Evolutionary conservation across 2,113 vertebrate genomes (phyloP).

Genomic region (Helogale parvula): DNA sequence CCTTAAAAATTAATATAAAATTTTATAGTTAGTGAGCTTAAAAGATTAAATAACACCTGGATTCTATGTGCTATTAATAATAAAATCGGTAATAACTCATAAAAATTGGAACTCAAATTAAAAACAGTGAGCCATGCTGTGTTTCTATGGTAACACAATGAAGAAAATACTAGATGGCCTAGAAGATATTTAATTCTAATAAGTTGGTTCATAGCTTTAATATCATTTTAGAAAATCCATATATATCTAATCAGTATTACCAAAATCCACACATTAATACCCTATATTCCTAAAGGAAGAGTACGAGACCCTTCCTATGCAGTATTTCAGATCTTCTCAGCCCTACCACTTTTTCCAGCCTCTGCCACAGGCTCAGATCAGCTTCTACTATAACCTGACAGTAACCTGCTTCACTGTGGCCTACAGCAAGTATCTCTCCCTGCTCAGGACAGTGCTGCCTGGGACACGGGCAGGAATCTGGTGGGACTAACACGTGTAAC

Average conservation of each 20-base stretch:
- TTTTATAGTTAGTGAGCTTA: slow-evolving; percentile 23
- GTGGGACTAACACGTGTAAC: not conserved
- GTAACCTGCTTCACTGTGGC: not conserved
- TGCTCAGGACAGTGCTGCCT: not conserved
- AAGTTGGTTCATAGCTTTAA: slow-evolving; percentile 10
- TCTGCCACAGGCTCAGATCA: not conserved
- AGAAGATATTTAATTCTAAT: slow-evolving; percentile 45
- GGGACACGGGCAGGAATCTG: not conserved
- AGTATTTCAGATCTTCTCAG: not conserved
- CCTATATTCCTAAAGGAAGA: not conserved
- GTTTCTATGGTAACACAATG: slow-evolving; percentile 72
- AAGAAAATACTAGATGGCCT: slow-evolving; percentile 28
- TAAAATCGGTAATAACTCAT: slow-evolving; percentile 57
- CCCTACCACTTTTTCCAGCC: not conserved
- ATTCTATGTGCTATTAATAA: slow-evolving; percentile 58
- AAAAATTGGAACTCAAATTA: slow-evolving; percentile 57
- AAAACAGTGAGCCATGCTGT: slow-evolving; percentile 40
- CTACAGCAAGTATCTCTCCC: not conserved
- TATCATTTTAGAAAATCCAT: slow-evolving; percentile 13
- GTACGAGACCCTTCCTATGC: not conserved
- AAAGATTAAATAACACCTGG: slow-evolving; percentile 44
- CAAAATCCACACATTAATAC: not conserved
- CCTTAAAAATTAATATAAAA: slow-evolving; percentile 34
- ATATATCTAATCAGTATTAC: not conserved
- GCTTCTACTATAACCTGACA: not conserved